These are phyloP conservation scores for Habroteleia sp. DNA, from an alignment of 2,888 invertebrate species.

Conservation along the genomic window DNA sequence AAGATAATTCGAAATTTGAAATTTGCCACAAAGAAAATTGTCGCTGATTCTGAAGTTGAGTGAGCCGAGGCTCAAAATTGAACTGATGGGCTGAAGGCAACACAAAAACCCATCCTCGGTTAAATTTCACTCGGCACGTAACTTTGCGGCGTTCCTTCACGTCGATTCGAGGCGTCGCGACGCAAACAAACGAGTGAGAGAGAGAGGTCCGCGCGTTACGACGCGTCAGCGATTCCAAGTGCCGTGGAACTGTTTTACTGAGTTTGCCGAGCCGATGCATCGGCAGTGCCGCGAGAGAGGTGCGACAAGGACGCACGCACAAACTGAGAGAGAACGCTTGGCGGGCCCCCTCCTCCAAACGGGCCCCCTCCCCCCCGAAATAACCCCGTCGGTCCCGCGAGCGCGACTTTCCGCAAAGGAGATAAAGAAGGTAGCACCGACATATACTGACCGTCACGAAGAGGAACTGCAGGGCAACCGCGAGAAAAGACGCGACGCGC, in stretches of 20 bases:
- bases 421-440: slow-evolving; percentile 39
- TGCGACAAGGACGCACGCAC: background rate
- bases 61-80: slow-evolving; percentile 20
- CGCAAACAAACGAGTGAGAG: slow-evolving; percentile 34
- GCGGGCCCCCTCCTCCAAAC: slow-evolving; percentile 23
- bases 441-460: slow-evolving; percentile 21
- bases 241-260: slow-evolving; percentile 74
- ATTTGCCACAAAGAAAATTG: slow-evolving; percentile 26
- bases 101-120: slow-evolving; percentile 33
- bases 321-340: slow-evolving; percentile 8
- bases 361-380: slow-evolving; percentile 36
- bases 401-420: slow-evolving; percentile 53
- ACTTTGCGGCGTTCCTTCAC: slow-evolving; percentile 41
- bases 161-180: slow-evolving; percentile 48
- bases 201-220: slow-evolving; percentile 54
- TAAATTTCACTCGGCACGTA: slow-evolving; percentile 48
- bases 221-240: slow-evolving; percentile 71
- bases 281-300: slow-evolving; percentile 42
- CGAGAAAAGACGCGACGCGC: slow-evolving; percentile 28
- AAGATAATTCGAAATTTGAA: too few relatives aligned
- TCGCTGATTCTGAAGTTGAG: slow-evolving; percentile 12
- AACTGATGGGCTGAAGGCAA: slow-evolving; percentile 13
- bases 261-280: slow-evolving; percentile 59
- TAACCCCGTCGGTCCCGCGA: slow-evolving; percentile 16
- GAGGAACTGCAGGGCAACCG: background rate